Base-by-base conservation (phyloP, 1,140 invertebrate species). In the Drosophila parabipectinata region DNA sequence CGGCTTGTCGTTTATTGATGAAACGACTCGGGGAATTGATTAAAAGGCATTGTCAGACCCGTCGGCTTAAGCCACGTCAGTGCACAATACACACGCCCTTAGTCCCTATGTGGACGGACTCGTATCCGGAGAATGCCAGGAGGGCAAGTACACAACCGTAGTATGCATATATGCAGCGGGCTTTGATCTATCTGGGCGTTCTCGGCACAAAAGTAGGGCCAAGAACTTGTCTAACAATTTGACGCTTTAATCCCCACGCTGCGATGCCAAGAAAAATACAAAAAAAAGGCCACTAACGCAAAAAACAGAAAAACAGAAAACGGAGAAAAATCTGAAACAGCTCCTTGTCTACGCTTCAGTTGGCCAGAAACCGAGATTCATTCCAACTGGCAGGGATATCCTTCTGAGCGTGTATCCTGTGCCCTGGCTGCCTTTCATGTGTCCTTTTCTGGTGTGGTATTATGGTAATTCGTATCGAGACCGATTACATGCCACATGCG, bases 381-480 rank as follows among this genome's bases (percentile, higher is more conserved):
- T 69, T 60, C 26, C 32, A 45, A 64, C 50, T 61, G 58, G 39
- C 34, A 50, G 7, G 56, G 7, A 51, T 69, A 57, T 50, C 18
- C 9, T n/a, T 39, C 18, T 44, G 37, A 37, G 44, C 66, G 41
- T 58, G 45, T 34, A 28, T 50, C 10, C 47, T 58, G 26, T 34
- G 34, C 41, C 44, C 26, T 48, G 39, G 14, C 30, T 51, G 30
- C 32, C 53, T 60, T 77, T 58, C 41, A 12, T 48, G 44, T 55
- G 53, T 53, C 62, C 61, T 52, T 72, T 69, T 69, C 63, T 79
- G 62, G 81, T 85, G 78, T 90, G 72, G 69, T 82, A 77, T 90
- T 90, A 90, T 90, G 87, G 87, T 87, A 90, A 90, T 90, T 82
- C 81, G 77, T 72, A 82, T 90, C 72, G 72, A 75, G 63, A 79